These are phyloP conservation scores for Miltochrista miniata DNA, from an alignment of 2,888 invertebrate species.

Conservation along the genomic window DNA sequence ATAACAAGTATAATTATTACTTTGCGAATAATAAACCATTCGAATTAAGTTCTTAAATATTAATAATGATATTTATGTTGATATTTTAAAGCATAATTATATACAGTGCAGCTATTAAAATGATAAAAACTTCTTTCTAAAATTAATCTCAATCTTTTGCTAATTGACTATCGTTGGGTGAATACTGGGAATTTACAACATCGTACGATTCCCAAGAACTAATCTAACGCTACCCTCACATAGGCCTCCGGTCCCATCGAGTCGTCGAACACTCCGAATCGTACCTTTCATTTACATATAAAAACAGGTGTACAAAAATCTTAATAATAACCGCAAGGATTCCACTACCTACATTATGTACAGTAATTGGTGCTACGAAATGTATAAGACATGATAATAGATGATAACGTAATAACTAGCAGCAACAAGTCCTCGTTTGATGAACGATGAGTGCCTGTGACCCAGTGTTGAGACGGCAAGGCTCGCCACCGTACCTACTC, in stretches of 20 bases:
- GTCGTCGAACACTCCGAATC: slow-evolving; percentile 61
- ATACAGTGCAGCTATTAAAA: slow-evolving; percentile 64
- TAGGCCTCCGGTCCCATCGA: slow-evolving; percentile 61
- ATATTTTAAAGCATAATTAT: slow-evolving; percentile 57
- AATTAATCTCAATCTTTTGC: slow-evolving; percentile 77
- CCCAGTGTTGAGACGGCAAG: slow-evolving; percentile 20
- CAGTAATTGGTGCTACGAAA: slow-evolving; percentile 63
- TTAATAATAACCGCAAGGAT: slow-evolving; percentile 66
- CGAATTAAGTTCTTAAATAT: slow-evolving; percentile 54
- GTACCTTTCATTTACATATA: slow-evolving; percentile 71
- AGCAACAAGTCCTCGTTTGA: slow-evolving; percentile 18
- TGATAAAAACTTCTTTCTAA: slow-evolving; percentile 66
- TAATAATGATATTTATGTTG: slow-evolving; percentile 46
- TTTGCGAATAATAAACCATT: slow-evolving; percentile 58
- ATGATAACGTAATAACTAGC: no score
- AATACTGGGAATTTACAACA: slow-evolving; percentile 65
- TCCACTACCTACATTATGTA: slow-evolving; percentile 72
- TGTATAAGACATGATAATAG: slow-evolving; percentile 32
- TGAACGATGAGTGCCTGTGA: slow-evolving; percentile 4
- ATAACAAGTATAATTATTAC: slow-evolving; percentile 62
- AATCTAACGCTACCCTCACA: slow-evolving; percentile 63
- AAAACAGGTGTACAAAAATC: slow-evolving; percentile 78
- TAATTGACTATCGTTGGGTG: slow-evolving; percentile 84
- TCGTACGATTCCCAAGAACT: slow-evolving; percentile 65
- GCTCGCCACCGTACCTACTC: slow-evolving; percentile 37